Evolutionary conservation across 35 echinoderm and acorn worm genomes (phyloP).

Genomic region (Strongylocentrotus purpuratus): DNA sequence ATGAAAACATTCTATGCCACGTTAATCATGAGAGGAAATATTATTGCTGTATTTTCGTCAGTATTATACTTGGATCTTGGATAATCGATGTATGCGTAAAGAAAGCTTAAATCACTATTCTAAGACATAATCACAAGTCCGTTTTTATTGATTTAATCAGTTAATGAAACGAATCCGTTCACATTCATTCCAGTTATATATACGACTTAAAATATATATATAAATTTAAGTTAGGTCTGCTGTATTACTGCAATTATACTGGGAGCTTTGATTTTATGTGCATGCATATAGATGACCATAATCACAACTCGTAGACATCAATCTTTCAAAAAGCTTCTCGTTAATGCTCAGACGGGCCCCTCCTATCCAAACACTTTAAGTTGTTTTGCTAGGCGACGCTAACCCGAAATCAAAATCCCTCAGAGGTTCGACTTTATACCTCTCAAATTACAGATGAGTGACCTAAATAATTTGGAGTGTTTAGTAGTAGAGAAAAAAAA

Average conservation of each 20-base stretch:
- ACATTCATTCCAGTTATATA: too few species aligned
- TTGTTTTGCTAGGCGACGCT: slow-evolving; percentile 1
- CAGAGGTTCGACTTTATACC: background rate
- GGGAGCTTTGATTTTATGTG: background rate
- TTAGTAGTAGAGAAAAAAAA: background rate
- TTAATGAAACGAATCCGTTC: too few species aligned
- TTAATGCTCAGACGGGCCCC: background rate
- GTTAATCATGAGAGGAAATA: background rate
- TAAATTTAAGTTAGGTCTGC: too few species aligned
- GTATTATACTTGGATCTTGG: background rate
- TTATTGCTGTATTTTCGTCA: background rate
- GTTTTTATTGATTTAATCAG: too few species aligned
- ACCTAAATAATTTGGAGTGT: background rate
- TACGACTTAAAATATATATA: too few species aligned
- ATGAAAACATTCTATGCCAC: background rate
- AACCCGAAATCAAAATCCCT: background rate
- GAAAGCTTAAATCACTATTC: too few species aligned
- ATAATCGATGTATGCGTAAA: too few species aligned
- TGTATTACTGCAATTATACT: too few species aligned
- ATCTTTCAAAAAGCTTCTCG: background rate
- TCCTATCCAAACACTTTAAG: slow-evolving; percentile 10
- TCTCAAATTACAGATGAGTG: background rate
- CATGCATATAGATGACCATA: background rate
- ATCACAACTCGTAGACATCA: background rate
- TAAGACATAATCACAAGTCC: too few species aligned